Percentiles rank a stretch among this genome's conserved stretches.
Conservation (phyloP, 1,140 invertebrate genomes). For the Probaryconus sp. region DNA sequence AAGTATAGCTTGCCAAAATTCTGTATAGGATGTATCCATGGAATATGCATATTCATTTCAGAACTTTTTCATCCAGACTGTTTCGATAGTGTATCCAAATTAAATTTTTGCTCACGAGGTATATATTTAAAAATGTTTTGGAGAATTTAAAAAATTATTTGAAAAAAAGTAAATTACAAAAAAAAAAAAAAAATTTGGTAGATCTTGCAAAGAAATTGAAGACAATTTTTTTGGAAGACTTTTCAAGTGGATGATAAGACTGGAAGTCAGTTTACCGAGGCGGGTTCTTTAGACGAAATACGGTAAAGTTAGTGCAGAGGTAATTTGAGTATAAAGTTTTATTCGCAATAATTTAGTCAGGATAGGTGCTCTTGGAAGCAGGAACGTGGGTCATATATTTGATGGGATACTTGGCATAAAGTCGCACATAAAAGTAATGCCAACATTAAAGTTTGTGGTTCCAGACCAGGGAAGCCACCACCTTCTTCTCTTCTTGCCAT, state of each 20-base stretch:
- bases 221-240: slow-evolving; percentile 21
- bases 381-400: slow-evolving; percentile 76
- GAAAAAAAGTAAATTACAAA: neutral
- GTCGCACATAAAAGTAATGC: slow-evolving; percentile 78
- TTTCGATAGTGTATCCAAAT: too few species aligned
- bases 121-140: too few species aligned
- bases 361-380: slow-evolving; percentile 60
- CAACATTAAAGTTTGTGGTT: slow-evolving; percentile 78
- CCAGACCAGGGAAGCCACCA: slow-evolving; percentile 66
- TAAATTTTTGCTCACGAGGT: too few species aligned
- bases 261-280: slow-evolving; percentile 52
- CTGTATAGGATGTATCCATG: too few species aligned
- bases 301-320: slow-evolving; percentile 77
- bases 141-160: too few species aligned
- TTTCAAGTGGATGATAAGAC: slow-evolving; percentile 44
- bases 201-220: slow-evolving; percentile 12
- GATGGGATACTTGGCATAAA: slow-evolving; percentile 79
- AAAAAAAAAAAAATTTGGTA: slow-evolving; percentile 8
- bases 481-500: slow-evolving; percentile 41
- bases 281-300: slow-evolving; percentile 65
- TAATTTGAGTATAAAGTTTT: slow-evolving; percentile 79
- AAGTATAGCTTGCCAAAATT: too few species aligned
- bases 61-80: too few species aligned
- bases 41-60: too few species aligned
- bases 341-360: slow-evolving; percentile 78